Base-by-base conservation (phyloP, 1,140 invertebrate species). In the Diachasma alloeum region DNA sequence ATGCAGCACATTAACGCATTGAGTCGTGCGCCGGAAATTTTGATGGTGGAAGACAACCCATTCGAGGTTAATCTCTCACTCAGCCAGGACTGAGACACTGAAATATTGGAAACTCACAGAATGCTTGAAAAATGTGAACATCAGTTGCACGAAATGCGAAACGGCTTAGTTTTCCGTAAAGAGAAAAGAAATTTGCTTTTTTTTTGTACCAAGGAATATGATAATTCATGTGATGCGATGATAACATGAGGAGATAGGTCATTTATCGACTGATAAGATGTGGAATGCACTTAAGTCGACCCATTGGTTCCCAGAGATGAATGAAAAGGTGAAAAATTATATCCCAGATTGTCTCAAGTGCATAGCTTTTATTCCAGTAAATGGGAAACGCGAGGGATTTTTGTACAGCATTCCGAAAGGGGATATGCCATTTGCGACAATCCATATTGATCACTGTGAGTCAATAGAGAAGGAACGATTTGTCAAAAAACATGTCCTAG, bases 391-490 rank as follows among this genome's bases (percentile, higher is more conserved):
- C 5, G 77, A 78, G 59, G 44, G 53, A 42, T 13, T 26, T 13
- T 71, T 82, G 13, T 76, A 80, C 56, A 39, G 53, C 19, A 15
- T 76, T 0, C 82, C 67, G 72, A 77, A 0, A 84, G 83, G 66
- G 70, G 76, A 4, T 24, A 79, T 39, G 79, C 82, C 73, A 78
- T 83, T n/a, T 79, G 80, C 31, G 80, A 85, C 72, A 78, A 73
- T 75, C 5, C 39, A 42, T 11, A 42, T 42, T 42, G 39, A 42
- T 42, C 39, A 42, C 39, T 42, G 39, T 42, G 82, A 82, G 6
- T 82, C 81, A 6, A 15, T 83, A 39, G 75, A 78, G 9, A 76
- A 76, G 68, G 70, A n/a, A 42, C 3, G 19, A 13, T 89, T 89
- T 59, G 76, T 79, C 8, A 68, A 78, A 37, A 63, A 72, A 31